Base-by-base conservation (phyloP, 1,140 invertebrate species). In the Platyscapa corneri region DNA sequence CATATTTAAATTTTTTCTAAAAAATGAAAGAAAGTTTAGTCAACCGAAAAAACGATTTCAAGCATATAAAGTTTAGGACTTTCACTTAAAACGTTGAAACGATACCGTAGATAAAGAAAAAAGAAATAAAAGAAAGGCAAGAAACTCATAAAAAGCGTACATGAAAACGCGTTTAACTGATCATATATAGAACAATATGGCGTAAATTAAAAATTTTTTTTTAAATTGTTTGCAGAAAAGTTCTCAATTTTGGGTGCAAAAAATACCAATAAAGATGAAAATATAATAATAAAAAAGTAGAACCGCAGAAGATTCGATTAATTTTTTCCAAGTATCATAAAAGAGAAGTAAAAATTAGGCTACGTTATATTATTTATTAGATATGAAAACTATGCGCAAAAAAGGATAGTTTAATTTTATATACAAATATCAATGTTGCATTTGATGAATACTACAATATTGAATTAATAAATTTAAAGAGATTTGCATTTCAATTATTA, bases 111-210 rank as follows among this genome's bases (percentile, higher is more conserved):
- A 65, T 12, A 53, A 53, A 30, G 56, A 74, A 27, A n/a, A 0
- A 67, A 30, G 32, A 32, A 34, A 30, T 16, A n/a, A 32, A 67
- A 30, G 2, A 78, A 88, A 82, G 85, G 39, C 65, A 34, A 34
- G 64, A 20, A 42, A 39, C 67, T 46, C 53, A 27, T 77, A 78
- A 67, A 86, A 53, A 80, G 78, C 67, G 60, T 76, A 88, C 88
- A 88, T 42, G 87, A 75, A 86, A 89, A 88, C 32, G 87, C 87
- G 79, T 88, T 89, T 88, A 89, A 81, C 87, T 86, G 65, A 86
- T 85, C 80, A 87, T 53, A 86, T 70, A 82, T 18, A 83, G 12
- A 81, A 23, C 12, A 3, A 72, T 14, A 37, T 53, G 67, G 18
- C 72, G 53, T n/a, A n/a, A n/a, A n/a, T n/a, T n/a, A n/a, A n/a